A percentile compares a stretch with the other conserved stretches of the same genome.
Conservation (phyloP, 2,113 vertebrate genomes). For the Pelobates fuscus region DNA sequence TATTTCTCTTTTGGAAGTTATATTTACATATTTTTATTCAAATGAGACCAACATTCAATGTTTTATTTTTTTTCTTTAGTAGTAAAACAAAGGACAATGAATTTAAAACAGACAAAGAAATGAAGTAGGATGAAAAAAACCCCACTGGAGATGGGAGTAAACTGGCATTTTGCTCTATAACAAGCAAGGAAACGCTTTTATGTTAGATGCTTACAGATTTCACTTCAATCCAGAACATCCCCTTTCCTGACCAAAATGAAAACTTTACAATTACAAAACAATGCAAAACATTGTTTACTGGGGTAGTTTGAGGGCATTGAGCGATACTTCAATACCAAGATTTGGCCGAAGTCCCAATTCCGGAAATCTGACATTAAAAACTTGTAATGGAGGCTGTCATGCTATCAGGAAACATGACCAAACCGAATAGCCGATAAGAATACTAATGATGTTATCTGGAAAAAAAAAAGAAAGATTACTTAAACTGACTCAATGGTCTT, state of each 20-base stretch:
- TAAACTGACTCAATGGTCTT: neutral
- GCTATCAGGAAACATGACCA: conserved; percentile 44
- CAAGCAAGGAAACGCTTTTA: neutral
- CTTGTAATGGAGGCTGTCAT: conserved; percentile 43
- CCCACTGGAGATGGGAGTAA: no score
- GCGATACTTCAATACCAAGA: conserved; percentile 35
- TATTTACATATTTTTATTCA: no score
- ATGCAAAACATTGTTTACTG: conserved; percentile 38
- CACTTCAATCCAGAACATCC: conserved; percentile 3
- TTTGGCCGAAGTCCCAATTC: conserved; percentile 36
- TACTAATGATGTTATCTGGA: conserved; percentile 30
- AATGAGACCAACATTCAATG: neutral
- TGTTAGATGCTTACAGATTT: neutral
- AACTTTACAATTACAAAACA: conserved; percentile 21
- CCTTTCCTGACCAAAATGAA: conserved; percentile 16
- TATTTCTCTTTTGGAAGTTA: no score
- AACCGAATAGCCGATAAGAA: conserved; percentile 29
- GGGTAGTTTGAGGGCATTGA: conserved; percentile 38
- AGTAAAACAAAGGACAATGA: neutral
- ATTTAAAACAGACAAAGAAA: neutral
- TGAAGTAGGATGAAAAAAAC: neutral
- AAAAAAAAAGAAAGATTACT: conserved; percentile 7
- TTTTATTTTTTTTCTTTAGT: neutral
- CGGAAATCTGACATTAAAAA: conserved; percentile 47
- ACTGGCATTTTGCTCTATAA: neutral